A percentile compares a stretch with the other conserved stretches of the same genome.
These are phyloP conservation scores for Nomada ferruginata DNA, from an alignment of 2,888 invertebrate genomes.

Conservation along the genomic window DNA sequence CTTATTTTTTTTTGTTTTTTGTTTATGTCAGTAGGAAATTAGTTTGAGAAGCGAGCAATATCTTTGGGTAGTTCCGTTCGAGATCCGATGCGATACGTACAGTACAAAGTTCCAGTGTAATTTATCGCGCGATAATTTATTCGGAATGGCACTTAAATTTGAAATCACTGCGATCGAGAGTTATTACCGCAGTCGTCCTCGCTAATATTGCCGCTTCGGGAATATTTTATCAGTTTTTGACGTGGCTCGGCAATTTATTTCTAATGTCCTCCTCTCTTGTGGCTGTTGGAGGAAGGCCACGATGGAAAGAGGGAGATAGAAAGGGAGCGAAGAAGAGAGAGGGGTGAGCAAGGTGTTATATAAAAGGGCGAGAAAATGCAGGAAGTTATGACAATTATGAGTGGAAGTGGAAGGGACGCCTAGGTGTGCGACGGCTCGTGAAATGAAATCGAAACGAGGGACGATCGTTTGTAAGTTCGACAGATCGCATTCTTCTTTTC, in stretches of 20 bases:
- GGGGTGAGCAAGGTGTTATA: conserved; percentile 45
- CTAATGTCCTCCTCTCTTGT: conserved; percentile 56
- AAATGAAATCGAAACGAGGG: conserved; percentile 77
- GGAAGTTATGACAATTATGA: conserved; percentile 79
- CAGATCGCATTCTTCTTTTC: conserved; percentile 70
- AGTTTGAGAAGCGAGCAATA: no score
- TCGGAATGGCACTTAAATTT: conserved; percentile 12
- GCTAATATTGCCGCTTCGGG: conserved; percentile 49
- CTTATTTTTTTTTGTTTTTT: no score
- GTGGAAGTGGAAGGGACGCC: conserved; percentile 59
- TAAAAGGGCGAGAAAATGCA: conserved; percentile 70
- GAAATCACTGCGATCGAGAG: conserved; percentile 25
- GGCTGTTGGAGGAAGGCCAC: conserved; percentile 15
- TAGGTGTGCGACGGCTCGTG: conserved; percentile 78
- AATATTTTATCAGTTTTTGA: conserved; percentile 66
- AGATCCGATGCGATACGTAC: not conserved
- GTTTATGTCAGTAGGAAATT: no score
- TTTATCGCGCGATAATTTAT: conserved; percentile 40
- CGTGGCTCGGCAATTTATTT: conserved; percentile 62
- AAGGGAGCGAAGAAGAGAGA: conserved; percentile 24
- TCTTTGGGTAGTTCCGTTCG: no score
- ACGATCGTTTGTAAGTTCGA: conserved; percentile 79
- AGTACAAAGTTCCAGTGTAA: not conserved
- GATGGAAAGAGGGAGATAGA: conserved; percentile 15
- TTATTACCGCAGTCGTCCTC: conserved; percentile 35